A percentile compares a stretch with the other conserved stretches of the same genome.
Evolutionary conservation across 1,140 invertebrate genomes (phyloP).

Genomic region (Rhopalosiphum padi): DNA sequence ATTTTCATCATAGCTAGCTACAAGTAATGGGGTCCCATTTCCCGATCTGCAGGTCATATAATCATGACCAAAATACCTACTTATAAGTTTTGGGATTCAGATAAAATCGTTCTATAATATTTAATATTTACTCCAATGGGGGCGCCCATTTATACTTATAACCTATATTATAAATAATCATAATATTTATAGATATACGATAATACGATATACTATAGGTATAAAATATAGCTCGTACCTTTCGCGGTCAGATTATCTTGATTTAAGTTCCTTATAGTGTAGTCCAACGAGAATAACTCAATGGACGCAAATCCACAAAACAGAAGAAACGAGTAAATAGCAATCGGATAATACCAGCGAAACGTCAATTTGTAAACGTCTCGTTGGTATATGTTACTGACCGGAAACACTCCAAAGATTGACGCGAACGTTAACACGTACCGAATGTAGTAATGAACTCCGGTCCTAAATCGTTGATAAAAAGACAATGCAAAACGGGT

Average conservation of each 20-base stretch:
- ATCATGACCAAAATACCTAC: background rate
- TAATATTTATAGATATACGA: background rate
- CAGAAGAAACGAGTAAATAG: constrained; percentile 59
- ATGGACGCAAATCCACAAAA: constrained; percentile 59
- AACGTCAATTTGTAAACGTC: constrained; percentile 59
- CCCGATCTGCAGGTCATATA: no score
- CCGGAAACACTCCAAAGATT: constrained; percentile 60
- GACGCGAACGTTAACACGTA: constrained; percentile 59
- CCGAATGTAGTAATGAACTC: constrained; percentile 60
- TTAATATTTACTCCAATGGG: background rate
- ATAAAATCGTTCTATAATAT: background rate
- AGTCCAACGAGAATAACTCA: constrained; percentile 60
- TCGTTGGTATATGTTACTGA: constrained; percentile 53
- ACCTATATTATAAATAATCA: background rate
- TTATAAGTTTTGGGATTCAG: background rate
- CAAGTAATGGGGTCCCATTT: background rate
- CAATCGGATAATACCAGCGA: constrained; percentile 58
- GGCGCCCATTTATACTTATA: background rate
- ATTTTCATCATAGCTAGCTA: background rate
- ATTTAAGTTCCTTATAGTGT: constrained; percentile 60
- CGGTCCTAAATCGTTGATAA: constrained; percentile 29
- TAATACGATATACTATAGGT: no score
- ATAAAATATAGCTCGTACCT: constrained; percentile 50
- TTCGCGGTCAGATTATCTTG: constrained; percentile 60
- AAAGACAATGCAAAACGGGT: background rate